Percentiles rank a stretch among this genome's conserved stretches.
Conservation (phyloP, 1,140 invertebrate genomes). For the Cardiocondyla obscurior region DNA sequence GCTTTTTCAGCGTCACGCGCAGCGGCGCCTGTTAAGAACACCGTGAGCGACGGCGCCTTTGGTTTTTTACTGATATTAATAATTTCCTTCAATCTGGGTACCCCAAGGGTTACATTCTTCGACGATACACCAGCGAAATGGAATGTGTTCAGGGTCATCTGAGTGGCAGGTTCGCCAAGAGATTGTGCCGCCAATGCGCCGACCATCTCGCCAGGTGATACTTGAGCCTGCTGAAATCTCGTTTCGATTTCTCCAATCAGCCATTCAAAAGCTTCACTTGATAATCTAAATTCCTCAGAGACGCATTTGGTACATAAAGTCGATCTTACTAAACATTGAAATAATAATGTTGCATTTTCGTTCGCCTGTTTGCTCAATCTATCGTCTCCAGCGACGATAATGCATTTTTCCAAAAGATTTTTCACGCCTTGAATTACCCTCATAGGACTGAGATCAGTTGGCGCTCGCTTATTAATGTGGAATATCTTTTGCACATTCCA, state of each 20-base stretch:
- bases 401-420: constrained; percentile 93
- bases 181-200: constrained; percentile 99
- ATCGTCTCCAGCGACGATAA: constrained; percentile 98
- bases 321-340: constrained; percentile 97
- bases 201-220: constrained; percentile 98
- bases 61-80: constrained; percentile 99
- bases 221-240: constrained; percentile 98
- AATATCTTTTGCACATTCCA: constrained; percentile 99
- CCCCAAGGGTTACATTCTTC: constrained; percentile 99
- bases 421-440: constrained; percentile 95
- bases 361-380: constrained; percentile 97
- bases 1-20: constrained; percentile 99
- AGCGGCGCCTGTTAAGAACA: constrained; percentile 97
- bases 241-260: constrained; percentile 99
- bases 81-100: constrained; percentile 98
- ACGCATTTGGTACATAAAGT: constrained; percentile 98
- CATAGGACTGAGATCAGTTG: constrained; percentile 97
- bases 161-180: constrained; percentile 99
- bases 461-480: constrained; percentile 97
- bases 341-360: constrained; percentile 98
- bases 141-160: constrained; percentile 99
- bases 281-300: constrained; percentile 97
- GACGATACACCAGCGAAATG: constrained; percentile 99
- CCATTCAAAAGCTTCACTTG: constrained; percentile 99
- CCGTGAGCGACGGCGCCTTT: constrained; percentile 99